A percentile compares a stretch with the other conserved stretches of the same genome.
phyloP scores from a whole-genome alignment of 2,797 vertebrate species.

The Sebastes trivittatus region DNA sequence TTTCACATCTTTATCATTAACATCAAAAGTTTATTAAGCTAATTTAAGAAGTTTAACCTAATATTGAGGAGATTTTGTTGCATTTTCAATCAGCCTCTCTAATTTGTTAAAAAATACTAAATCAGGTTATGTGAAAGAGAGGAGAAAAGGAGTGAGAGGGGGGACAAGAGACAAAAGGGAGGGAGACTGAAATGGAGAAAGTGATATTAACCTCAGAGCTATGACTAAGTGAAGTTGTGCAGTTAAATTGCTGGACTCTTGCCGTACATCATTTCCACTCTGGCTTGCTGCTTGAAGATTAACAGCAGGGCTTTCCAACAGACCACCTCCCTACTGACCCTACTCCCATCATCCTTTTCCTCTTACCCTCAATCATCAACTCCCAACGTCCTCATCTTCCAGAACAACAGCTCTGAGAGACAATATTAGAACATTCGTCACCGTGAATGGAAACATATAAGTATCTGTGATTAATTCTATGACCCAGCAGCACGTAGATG shows the following conservation, averaged over 20 bases:
- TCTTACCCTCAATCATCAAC: constrained; percentile 18
- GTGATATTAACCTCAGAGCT: constrained; percentile 48
- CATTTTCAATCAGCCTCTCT: not conserved
- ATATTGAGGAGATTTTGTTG: not conserved
- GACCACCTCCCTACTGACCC: constrained; percentile 50
- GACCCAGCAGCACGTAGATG: constrained; percentile 5
- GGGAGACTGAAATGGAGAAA: constrained; percentile 30
- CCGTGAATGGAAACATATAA: constrained; percentile 22
- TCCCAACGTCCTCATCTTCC: constrained; percentile 20
- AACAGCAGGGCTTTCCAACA: constrained; percentile 56
- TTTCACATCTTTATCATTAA: not conserved
- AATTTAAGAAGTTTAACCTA: constrained; percentile 9
- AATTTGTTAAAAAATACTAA: not conserved
- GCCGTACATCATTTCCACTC: constrained; percentile 58
- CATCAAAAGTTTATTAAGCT: not conserved
- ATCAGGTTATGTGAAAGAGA: not conserved
- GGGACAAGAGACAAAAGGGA: not conserved
- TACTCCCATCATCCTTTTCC: constrained; percentile 40
- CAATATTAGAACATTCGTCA: constrained; percentile 36
- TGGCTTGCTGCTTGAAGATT: constrained; percentile 61
- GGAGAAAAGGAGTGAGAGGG: not conserved
- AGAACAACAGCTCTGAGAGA: constrained; percentile 16
- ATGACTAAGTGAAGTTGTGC: constrained; percentile 51
- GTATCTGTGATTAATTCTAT: constrained; percentile 10
- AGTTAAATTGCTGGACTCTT: constrained; percentile 54